Conservation (phyloP, 2,797 vertebrate genomes). For the Pseudocheirus occidentalis region DNA sequence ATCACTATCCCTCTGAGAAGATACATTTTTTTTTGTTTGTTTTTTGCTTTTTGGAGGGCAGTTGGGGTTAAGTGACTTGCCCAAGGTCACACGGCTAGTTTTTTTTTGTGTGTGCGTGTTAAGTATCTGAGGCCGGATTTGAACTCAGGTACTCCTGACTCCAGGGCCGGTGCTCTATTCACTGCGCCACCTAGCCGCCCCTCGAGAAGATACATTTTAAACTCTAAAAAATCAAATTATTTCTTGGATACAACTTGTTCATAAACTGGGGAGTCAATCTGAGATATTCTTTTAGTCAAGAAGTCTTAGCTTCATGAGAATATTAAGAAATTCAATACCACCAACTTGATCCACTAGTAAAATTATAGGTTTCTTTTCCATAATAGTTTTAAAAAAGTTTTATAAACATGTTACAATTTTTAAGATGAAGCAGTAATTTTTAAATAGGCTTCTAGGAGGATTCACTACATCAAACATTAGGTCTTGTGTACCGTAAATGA, state of each 20-base stretch:
- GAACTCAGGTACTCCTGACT: too few relatives aligned
- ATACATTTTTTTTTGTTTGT: too few relatives aligned
- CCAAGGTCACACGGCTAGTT: too few relatives aligned
- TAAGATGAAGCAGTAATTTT: conserved; percentile 25
- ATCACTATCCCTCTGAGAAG: neutral
- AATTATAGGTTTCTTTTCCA: conserved; percentile 44
- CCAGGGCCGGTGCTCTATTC: too few relatives aligned
- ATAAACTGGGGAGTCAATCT: neutral
- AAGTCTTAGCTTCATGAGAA: conserved; percentile 58
- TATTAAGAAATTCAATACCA: conserved; percentile 13
- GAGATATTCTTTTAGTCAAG: neutral
- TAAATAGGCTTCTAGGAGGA: conserved; percentile 38
- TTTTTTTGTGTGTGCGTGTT: too few relatives aligned
- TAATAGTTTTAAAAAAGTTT: conserved; percentile 26
- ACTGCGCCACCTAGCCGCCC: too few relatives aligned
- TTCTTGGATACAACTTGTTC: neutral
- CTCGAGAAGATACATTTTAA: neutral
- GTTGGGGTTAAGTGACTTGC: too few relatives aligned
- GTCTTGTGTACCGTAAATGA: conserved; percentile 54
- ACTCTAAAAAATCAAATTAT: neutral
- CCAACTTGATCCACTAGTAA: conserved; percentile 17
- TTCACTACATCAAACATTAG: conserved; percentile 38
- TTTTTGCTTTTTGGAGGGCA: too few relatives aligned
- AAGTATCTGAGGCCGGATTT: too few relatives aligned
- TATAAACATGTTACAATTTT: conserved; percentile 41